These are phyloP conservation scores for Jordanella pulchra DNA, from an alignment of 2,797 vertebrate genomes.

Conservation along the genomic window DNA sequence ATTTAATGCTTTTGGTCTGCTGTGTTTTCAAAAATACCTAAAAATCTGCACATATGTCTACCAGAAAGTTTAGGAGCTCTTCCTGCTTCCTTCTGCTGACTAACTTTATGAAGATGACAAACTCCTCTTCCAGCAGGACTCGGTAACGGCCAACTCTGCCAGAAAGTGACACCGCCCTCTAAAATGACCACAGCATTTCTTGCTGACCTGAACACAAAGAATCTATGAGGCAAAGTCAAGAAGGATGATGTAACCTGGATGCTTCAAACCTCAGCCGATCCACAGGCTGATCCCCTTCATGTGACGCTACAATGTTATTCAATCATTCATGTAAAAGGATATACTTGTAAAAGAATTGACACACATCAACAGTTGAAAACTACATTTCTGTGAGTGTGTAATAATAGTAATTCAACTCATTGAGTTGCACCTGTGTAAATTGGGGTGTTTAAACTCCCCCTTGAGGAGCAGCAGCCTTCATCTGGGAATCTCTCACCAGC, in stretches of 20 bases:
- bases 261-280: not conserved
- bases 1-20: too few relatives aligned
- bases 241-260: not conserved
- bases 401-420: not conserved
- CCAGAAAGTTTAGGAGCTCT: not conserved
- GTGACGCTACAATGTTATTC: not conserved
- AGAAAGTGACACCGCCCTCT: not conserved
- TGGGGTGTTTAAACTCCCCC: conserved; percentile 29
- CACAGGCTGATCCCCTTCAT: not conserved
- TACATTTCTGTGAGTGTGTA: not conserved
- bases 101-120: not conserved
- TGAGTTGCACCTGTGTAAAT: conserved; percentile 38
- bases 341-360: too few relatives aligned
- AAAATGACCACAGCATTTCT: not conserved
- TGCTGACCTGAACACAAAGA: not conserved
- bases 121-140: not conserved
- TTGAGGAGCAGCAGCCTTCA: conserved; percentile 33
- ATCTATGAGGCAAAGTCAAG: not conserved
- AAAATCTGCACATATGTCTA: not conserved
- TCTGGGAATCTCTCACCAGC: conserved; percentile 44
- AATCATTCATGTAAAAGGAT: not conserved
- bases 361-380: too few relatives aligned
- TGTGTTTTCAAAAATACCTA: not conserved
- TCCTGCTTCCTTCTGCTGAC: not conserved
- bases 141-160: not conserved